phyloP scores from a whole-genome alignment of 2,113 vertebrate genomes.

The Dicentrarchus labrax region DNA sequence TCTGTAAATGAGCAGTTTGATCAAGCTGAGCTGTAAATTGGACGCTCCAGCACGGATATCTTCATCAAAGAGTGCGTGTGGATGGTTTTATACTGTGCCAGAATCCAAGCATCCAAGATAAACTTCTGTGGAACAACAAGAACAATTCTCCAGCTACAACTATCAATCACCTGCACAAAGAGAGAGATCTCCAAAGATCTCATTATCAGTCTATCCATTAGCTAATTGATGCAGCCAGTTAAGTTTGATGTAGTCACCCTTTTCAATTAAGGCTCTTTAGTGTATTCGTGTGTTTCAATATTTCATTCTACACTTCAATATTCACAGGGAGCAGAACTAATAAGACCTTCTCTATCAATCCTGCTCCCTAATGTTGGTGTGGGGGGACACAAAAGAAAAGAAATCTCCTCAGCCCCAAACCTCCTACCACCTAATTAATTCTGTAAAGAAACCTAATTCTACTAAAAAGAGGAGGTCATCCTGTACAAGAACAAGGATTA shows the following conservation, averaged over 20 bases:
- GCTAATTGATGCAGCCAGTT: constrained; percentile 6
- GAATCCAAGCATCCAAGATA: background rate
- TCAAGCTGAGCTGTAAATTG: constrained; percentile 40
- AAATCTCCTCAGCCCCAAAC: constrained; percentile 32
- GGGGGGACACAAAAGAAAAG: constrained; percentile 32
- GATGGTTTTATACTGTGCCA: constrained; percentile 15
- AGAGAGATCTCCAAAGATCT: constrained; percentile 22
- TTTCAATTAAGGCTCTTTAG: constrained; percentile 22
- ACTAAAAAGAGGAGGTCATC: constrained; percentile 19
- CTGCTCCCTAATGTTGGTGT: background rate
- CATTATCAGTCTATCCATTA: constrained; percentile 42
- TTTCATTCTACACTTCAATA: constrained; percentile 2
- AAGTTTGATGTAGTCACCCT: background rate
- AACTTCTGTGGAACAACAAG: constrained; percentile 1
- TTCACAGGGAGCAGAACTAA: constrained; percentile 37
- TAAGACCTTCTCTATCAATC: constrained; percentile 31
- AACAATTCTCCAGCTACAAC: constrained; percentile 13
- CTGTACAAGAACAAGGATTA: constrained; percentile 40
- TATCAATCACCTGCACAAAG: constrained; percentile 35
- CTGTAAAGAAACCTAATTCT: constrained; percentile 43
- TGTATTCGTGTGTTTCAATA: background rate
- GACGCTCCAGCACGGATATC: constrained; percentile 33
- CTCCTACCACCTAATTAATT: constrained; percentile 56
- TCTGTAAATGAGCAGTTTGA: constrained; percentile 64
- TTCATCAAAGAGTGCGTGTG: constrained; percentile 40